Evolutionary conservation across 2,888 invertebrate species (phyloP), one percentile per base, ranked within the genome.

Genomic region (Druceiella hillmani): DNA sequence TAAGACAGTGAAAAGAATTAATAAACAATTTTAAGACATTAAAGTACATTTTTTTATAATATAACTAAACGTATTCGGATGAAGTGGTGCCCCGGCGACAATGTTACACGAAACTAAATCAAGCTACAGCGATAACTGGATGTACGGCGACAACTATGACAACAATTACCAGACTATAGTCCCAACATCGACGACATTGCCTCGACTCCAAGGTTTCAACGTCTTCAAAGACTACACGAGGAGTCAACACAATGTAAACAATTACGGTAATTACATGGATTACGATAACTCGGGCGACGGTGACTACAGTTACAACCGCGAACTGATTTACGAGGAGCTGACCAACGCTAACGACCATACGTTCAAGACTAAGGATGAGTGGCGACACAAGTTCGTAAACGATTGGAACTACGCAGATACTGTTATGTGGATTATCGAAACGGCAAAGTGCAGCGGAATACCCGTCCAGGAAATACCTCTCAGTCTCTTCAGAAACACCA

Each of bases 391-490:
- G 51, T 61, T 64, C 28, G 60, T 77, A 20, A 55, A 57, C 43
- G 63, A 70, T 10, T 79, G 79, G 79, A 70, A 56, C 45, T 68
- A 70, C 38, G 69, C 70, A 9, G 79, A 79, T 53, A 72, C 77
- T 25, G 62, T 71, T 37, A 66, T 71, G 43, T 79, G 78, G 78
- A 53, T 74, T 38, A 55, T 66, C 36, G 66, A 69, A 41, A 61
- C 64, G 22, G 58, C 61, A 4, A 58, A 60, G 42, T 50, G 55
- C 41, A 52, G 62, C 50, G 65, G 66, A 22, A 58, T 58, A 51
- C 59, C 59, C 49, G 66, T 68, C 47, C 62, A 59, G 39, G 65
- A 69, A 32, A 55, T 74, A 14, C 64, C 70, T 3, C 63, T 62
- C 45, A 61, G 63, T 49, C 66, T 68, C 47, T 71, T 74, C 52